Conservation (phyloP, 2,888 invertebrate species). For the Dascillus cervinus region DNA sequence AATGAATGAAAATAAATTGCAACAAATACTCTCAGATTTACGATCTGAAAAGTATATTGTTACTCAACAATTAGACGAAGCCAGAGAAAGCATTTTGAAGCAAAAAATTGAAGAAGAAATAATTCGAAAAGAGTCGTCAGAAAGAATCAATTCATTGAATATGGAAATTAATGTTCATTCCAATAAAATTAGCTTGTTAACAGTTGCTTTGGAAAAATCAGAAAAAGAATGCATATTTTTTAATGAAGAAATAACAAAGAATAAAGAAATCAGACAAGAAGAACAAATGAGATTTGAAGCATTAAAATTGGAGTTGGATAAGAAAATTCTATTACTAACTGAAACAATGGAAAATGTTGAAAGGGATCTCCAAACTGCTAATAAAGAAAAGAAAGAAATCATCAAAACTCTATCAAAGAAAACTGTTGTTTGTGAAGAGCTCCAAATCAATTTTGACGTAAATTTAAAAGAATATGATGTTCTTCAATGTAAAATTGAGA, state of each 20-base stretch:
- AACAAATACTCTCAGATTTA: not conserved
- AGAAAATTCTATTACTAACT: not conserved
- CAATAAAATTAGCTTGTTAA: conserved; percentile 7
- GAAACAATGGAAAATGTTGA: not conserved
- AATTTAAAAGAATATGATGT: no score
- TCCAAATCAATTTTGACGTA: no score
- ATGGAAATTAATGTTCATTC: conserved; percentile 10
- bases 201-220: conserved; percentile 7
- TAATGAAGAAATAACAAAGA: no score
- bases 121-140: conserved; percentile 6
- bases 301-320: conserved; percentile 10
- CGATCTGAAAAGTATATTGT: not conserved
- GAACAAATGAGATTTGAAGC: conserved; percentile 10
- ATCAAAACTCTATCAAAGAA: conserved; percentile 3
- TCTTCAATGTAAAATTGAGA: no score
- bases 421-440: no score
- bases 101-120: not conserved
- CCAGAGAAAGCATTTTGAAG: not conserved
- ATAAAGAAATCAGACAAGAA: no score
- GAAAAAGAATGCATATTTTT: conserved; percentile 9
- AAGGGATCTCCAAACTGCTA: not conserved
- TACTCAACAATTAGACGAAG: not conserved
- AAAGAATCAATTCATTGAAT: conserved; percentile 9
- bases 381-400: not conserved
- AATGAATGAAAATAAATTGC: conserved; percentile 5